Conservation (phyloP, 2,113 vertebrate genomes). For the Mustela nigripes region DNA sequence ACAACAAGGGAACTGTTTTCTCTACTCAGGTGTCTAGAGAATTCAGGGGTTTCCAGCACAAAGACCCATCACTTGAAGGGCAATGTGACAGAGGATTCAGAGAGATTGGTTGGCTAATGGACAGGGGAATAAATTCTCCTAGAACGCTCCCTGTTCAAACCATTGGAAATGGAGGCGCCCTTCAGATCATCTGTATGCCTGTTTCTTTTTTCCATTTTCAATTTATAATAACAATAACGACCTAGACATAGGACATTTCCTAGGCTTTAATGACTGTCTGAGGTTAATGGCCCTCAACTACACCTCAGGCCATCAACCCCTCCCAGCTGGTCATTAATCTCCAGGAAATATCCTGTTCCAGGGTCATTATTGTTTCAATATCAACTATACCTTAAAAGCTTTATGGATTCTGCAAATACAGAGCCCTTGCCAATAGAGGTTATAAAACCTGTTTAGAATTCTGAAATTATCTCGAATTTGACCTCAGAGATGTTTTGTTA, state of each 20-base stretch:
- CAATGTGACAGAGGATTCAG: conserved; percentile 67
- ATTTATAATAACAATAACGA: conserved; percentile 87
- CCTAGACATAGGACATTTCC: conserved; percentile 89
- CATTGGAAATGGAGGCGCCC: conserved; percentile 80
- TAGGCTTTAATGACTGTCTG: conserved; percentile 89
- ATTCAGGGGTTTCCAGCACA: conserved; percentile 68
- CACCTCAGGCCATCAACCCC: conserved; percentile 89
- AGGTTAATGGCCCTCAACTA: conserved; percentile 89
- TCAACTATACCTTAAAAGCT: conserved; percentile 84
- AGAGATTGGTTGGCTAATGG: conserved; percentile 76
- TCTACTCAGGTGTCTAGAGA: conserved; percentile 44
- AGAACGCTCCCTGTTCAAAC: conserved; percentile 62
- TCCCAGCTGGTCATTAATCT: conserved; percentile 90
- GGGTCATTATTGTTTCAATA: conserved; percentile 90
- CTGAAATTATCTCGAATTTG: conserved; percentile 74
- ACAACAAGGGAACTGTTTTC: background rate
- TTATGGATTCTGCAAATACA: conserved; percentile 84
- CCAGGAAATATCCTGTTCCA: conserved; percentile 88
- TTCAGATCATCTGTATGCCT: conserved; percentile 81
- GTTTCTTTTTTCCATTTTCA: conserved; percentile 85
- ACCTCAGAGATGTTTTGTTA: conserved; percentile 64
- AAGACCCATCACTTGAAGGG: conserved; percentile 77
- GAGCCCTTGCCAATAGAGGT: conserved; percentile 78
- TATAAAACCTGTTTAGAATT: conserved; percentile 82
- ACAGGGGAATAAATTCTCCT: conserved; percentile 82